Base-by-base conservation (phyloP, 2,113 vertebrate genomes). In the Pollimyrus isidori region DNA sequence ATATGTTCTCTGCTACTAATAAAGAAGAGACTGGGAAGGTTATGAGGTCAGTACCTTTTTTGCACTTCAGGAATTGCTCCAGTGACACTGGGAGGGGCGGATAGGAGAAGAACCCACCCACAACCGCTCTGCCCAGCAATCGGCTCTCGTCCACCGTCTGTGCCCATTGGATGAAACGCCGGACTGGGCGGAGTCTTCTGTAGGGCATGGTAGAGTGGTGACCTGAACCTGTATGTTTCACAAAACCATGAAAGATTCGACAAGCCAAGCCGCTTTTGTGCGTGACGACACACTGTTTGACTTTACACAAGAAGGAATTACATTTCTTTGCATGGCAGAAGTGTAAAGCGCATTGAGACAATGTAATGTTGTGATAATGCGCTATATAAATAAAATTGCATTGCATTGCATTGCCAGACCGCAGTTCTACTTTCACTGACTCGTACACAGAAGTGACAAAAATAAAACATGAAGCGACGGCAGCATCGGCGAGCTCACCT, bases 91-190 rank as follows among this genome's bases (percentile, higher is more conserved):
- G 93, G 82, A 93, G 95, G 0, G 95, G 94, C 1, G 95, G 96
- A 91, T 91, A 92, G 26, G 88, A 89, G 89, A 95, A 96, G 91
- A 91, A 94, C 48, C 96, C 95, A 87, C 95, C 95, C 91, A 95
- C 91, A 91, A 95, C 89, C 58, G 91, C 93, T 89, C 92, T 91
- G 87, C 92, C 91, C 91, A 95, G 90, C 90, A 95, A 90, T 86
- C 76, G 90, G 35, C 30, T 39, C 15, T 96, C 95, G 0, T 94
- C 91, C 90, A 95, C 93, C 15, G 86, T 91, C 88, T 92, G 90
- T 45, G 96, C 76, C 96, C 96, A 96, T 50, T 49, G 92, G 11
- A 95, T 90, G 91, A 96, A 96, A 0, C 1, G 86, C 2, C 65
- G 48, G 2, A 96, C 93, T 0, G 92, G 92, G 11, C 23, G 91